Evolutionary conservation across 2,797 vertebrate genomes (phyloP).

Genomic region (Euphonia xanthogaster): DNA sequence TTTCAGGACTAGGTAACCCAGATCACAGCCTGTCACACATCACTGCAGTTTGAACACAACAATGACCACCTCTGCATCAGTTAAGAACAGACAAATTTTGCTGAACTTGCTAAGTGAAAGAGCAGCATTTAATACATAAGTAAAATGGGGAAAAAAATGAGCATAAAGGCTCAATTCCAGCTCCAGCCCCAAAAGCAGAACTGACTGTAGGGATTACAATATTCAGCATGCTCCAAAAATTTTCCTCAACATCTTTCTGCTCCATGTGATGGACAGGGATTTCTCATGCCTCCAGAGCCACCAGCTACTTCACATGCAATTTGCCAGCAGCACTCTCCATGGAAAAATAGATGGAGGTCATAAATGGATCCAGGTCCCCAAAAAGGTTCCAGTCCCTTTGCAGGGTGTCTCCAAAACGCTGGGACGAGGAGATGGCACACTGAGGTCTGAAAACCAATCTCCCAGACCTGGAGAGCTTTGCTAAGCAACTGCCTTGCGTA

Average conservation of each 20-base stretch:
- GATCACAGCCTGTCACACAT: background rate
- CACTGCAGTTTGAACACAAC: background rate
- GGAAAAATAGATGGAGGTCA: background rate
- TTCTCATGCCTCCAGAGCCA: background rate
- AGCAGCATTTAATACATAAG: background rate
- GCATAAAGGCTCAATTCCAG: background rate
- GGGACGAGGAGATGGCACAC: fast-evolving
- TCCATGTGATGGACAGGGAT: background rate
- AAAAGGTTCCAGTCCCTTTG: background rate
- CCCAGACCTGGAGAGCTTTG: background rate
- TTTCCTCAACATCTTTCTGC: background rate
- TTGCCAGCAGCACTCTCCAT: background rate
- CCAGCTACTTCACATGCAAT: background rate
- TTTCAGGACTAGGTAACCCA: background rate
- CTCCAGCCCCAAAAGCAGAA: background rate
- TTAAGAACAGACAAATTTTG: background rate
- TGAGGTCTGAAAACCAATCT: background rate
- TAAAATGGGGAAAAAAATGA: background rate
- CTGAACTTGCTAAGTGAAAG: background rate
- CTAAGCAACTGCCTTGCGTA: constrained; percentile 8
- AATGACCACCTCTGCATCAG: background rate
- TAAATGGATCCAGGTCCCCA: background rate
- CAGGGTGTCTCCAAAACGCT: background rate
- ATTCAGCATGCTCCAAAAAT: background rate
- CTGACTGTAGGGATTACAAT: background rate